A percentile compares a stretch with the other conserved stretches of the same genome.
Conservation (phyloP, 2,888 invertebrate species). For the Phrixothrix hirtus region DNA sequence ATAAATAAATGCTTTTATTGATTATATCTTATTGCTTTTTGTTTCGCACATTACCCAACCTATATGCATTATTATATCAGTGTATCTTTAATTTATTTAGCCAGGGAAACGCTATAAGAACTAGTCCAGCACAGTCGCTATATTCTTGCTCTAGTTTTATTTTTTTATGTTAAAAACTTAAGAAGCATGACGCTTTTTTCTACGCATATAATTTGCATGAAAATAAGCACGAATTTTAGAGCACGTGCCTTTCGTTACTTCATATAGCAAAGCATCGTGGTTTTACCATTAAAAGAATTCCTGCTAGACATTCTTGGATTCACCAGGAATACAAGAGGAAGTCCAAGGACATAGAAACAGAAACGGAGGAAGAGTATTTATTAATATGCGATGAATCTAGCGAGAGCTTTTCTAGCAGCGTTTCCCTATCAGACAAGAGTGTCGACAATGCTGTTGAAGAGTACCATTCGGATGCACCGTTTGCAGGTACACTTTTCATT, state of each 20-base stretch:
- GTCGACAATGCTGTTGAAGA: constrained; percentile 84
- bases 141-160: constrained; percentile 3
- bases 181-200: constrained; percentile 16
- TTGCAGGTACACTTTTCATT: constrained; percentile 80
- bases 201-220: constrained; percentile 22
- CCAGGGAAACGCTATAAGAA: constrained; percentile 12
- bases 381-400: constrained; percentile 66
- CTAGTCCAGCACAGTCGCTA: constrained; percentile 8
- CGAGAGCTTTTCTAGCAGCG: constrained; percentile 73
- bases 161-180: constrained; percentile 1
- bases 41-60: constrained; percentile 17
- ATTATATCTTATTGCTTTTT: constrained; percentile 24
- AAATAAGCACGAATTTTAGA: constrained; percentile 27
- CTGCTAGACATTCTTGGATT: constrained; percentile 36
- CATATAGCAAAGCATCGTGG: constrained; percentile 30
- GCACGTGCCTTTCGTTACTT: constrained; percentile 26
- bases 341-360: constrained; percentile 84
- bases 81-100: constrained; percentile 4
- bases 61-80: neutral
- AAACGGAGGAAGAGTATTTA: constrained; percentile 65
- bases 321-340: constrained; percentile 83
- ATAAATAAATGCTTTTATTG: constrained; percentile 34
- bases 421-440: constrained; percentile 73
- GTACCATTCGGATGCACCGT: constrained; percentile 82
- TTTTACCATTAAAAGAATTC: constrained; percentile 22